A percentile compares a stretch with the other conserved stretches of the same genome.
Conservation (phyloP, 2,113 vertebrate species). For the Suricata suricatta region DNA sequence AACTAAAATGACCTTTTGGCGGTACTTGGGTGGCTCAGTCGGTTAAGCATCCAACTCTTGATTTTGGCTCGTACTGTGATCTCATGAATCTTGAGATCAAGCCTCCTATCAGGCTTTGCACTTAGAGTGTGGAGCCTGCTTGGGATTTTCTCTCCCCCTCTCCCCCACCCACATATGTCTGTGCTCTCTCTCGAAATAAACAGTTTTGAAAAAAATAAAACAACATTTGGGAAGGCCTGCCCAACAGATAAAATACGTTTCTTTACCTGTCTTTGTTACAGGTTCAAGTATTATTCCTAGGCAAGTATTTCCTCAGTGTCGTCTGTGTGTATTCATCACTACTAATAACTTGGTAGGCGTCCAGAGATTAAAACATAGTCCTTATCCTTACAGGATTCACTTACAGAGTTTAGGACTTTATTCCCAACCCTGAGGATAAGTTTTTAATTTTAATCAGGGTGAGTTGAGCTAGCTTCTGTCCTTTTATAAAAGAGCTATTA, state of each 20-base stretch:
- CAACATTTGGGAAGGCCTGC: not conserved
- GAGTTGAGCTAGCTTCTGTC: not conserved
- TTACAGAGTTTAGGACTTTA: slow-evolving; percentile 40
- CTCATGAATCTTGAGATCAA: no score
- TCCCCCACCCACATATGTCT: no score
- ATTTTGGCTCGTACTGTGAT: no score
- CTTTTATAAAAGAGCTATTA: not conserved
- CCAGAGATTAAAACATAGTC: slow-evolving; percentile 25
- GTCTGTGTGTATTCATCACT: not conserved
- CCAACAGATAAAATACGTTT: slow-evolving; percentile 24
- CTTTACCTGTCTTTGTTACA: not conserved
- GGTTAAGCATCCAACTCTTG: no score
- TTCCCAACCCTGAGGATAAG: not conserved
- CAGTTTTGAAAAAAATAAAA: slow-evolving; percentile 2
- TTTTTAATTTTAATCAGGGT: slow-evolving; percentile 22
- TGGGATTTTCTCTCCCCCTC: no score
- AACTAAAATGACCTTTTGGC: not conserved
- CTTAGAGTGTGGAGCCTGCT: no score
- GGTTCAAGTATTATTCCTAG: slow-evolving; percentile 11
- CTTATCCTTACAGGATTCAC: not conserved
- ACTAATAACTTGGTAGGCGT: not conserved
- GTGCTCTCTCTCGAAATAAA: no score
- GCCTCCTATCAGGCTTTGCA: no score
- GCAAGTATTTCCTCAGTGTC: not conserved
- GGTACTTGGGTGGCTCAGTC: no score